A percentile compares a stretch with the other conserved stretches of the same genome.
Conservation (phyloP, 1,140 invertebrate genomes). For the Diachasmimorpha longicaudata region DNA sequence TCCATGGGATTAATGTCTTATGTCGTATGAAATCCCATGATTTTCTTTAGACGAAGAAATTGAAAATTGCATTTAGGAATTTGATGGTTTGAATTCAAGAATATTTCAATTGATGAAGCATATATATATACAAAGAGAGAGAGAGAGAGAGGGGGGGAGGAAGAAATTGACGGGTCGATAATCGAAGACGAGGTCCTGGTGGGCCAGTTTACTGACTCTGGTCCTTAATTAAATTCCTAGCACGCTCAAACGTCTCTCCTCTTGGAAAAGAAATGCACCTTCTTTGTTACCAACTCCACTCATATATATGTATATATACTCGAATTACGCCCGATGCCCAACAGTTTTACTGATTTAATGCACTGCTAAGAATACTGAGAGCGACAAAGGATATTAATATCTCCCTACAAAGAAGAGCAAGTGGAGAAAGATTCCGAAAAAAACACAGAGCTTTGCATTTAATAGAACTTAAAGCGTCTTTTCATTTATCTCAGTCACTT, state of each 20-base stretch:
- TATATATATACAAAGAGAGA: no score
- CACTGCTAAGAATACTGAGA: background rate
- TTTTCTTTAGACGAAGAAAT: no score
- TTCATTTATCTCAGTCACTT: no score
- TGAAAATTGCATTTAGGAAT: no score
- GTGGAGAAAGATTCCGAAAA: slow-evolving; percentile 33
- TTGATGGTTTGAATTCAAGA: no score
- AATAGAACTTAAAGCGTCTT: no score
- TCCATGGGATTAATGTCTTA: no score
- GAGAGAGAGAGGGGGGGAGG: background rate
- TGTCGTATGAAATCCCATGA: no score
- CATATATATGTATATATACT: background rate
- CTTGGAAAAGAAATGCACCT: slow-evolving; percentile 15
- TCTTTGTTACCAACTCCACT: background rate
- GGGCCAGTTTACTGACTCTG: slow-evolving; percentile 21
- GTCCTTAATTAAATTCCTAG: slow-evolving; percentile 35
- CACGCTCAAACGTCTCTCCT: slow-evolving; percentile 30
- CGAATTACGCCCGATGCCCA: background rate
- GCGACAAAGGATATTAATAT: slow-evolving; percentile 47
- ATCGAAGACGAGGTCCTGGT: slow-evolving; percentile 30
- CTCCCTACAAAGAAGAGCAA: slow-evolving; percentile 45
- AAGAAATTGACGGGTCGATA: slow-evolving; percentile 30
- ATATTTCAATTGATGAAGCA: no score
- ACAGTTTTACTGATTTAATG: background rate
- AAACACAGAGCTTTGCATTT: background rate